Percentiles rank a stretch among this genome's conserved stretches.
Evolutionary conservation across 2,113 vertebrate genomes (phyloP).

Genomic region (Carassius auratus): DNA sequence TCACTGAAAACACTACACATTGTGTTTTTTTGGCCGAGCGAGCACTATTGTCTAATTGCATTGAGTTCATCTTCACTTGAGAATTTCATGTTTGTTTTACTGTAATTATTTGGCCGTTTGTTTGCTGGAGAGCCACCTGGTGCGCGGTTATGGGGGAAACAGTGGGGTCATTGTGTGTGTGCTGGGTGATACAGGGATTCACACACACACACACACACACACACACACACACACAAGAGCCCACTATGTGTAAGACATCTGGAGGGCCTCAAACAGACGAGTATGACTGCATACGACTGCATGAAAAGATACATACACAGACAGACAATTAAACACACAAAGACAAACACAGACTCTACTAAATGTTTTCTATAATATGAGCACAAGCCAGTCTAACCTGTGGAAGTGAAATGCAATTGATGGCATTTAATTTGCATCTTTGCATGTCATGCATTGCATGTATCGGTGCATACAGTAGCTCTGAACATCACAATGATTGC

Average conservation of each 20-base stretch:
- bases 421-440: not conserved
- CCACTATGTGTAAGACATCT: slow-evolving; percentile 59
- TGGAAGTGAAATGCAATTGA: not conserved
- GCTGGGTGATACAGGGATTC: slow-evolving; percentile 72
- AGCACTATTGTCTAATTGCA: not conserved
- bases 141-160: slow-evolving; percentile 75
- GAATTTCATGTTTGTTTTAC: slow-evolving; percentile 47
- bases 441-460: not conserved
- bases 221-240: slow-evolving; percentile 23
- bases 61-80: slow-evolving; percentile 21
- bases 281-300: slow-evolving; percentile 23
- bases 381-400: not conserved
- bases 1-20: not conserved
- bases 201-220: slow-evolving; percentile 60
- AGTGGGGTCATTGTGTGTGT: slow-evolving; percentile 74
- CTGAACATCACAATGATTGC: not conserved
- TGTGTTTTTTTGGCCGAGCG: not conserved
- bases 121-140: slow-evolving; percentile 73
- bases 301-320: slow-evolving; percentile 39
- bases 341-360: slow-evolving; percentile 17
- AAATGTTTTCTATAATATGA: not conserved
- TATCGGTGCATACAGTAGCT: not conserved
- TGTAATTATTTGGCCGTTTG: slow-evolving; percentile 63
- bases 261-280: slow-evolving; percentile 18
- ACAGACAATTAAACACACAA: slow-evolving; percentile 33